phyloP scores from a whole-genome alignment of 2,888 invertebrate species.

The Linyphia triangularis region DNA sequence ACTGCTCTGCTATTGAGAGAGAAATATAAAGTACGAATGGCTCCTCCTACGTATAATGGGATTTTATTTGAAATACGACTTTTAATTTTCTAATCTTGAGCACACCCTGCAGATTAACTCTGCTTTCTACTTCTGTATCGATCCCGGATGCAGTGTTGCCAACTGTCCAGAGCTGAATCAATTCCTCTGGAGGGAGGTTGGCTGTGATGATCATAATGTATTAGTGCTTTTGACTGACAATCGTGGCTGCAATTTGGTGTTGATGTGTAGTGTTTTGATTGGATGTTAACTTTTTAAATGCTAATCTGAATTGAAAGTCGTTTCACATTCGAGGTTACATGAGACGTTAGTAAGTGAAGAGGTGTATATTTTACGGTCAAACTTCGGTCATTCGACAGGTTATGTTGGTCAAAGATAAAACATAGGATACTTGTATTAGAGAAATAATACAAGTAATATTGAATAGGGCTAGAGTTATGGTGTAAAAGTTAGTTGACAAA shows the following conservation, averaged over 20 bases:
- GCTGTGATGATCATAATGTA: background rate
- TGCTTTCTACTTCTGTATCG: background rate
- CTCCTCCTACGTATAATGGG: conserved; percentile 71
- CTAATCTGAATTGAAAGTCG: no score
- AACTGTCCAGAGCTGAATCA: background rate
- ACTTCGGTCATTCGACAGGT: no score
- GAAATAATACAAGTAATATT: no score
- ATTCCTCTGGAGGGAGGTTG: background rate
- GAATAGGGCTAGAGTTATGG: no score
- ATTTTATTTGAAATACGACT: conserved; percentile 69
- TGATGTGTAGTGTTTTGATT: background rate
- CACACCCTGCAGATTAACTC: no score
- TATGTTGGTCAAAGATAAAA: no score
- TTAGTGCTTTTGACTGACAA: background rate
- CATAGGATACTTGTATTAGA: no score
- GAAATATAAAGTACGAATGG: conserved; percentile 35
- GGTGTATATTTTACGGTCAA: no score
- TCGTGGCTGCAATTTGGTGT: background rate
- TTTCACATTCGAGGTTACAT: no score
- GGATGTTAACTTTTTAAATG: background rate
- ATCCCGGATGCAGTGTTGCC: conserved; percentile 35
- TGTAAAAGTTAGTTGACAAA: no score
- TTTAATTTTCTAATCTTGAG: no score
- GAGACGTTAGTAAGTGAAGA: no score
- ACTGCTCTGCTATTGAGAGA: conserved; percentile 3